These are phyloP conservation scores for Enteromius argenteus DNA, from an alignment of 2,797 vertebrate genomes.

Conservation along the genomic window DNA sequence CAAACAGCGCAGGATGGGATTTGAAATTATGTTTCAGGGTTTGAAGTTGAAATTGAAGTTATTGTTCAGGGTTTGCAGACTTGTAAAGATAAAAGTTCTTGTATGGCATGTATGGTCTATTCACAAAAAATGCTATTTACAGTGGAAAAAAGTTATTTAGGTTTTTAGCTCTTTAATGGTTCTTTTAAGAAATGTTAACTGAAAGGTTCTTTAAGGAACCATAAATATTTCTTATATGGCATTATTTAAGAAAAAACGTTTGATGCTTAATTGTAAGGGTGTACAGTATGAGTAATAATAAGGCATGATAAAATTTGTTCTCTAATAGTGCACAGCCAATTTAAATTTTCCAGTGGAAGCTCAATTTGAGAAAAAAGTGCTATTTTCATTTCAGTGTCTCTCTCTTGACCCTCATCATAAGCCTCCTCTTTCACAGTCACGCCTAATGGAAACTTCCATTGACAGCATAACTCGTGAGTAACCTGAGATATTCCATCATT, in stretches of 20 bases:
- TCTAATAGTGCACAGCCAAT: background rate
- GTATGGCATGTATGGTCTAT: background rate
- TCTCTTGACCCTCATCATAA: constrained; percentile 2
- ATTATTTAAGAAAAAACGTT: no score
- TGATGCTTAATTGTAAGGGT: background rate
- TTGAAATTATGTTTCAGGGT: background rate
- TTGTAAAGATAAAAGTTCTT: background rate
- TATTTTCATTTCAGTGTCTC: constrained; percentile 10
- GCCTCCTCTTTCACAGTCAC: background rate
- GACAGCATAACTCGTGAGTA: constrained; percentile 10
- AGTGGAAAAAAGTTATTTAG: background rate
- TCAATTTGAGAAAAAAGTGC: background rate
- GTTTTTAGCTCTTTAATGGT: background rate
- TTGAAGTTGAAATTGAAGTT: no score
- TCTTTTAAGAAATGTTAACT: background rate
- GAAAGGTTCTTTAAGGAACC: background rate
- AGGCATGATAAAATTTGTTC: background rate
- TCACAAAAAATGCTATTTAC: background rate
- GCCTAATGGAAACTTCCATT: constrained; percentile 27
- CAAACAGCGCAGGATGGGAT: background rate
- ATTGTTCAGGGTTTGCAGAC: background rate
- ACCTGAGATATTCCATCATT: constrained; percentile 25
- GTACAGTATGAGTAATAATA: background rate
- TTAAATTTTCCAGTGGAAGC: constrained; percentile 12
- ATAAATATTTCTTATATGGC: background rate